Evolutionary conservation across 2,797 vertebrate genomes (phyloP).

Genomic region (Arnoldichthys spilopterus): DNA sequence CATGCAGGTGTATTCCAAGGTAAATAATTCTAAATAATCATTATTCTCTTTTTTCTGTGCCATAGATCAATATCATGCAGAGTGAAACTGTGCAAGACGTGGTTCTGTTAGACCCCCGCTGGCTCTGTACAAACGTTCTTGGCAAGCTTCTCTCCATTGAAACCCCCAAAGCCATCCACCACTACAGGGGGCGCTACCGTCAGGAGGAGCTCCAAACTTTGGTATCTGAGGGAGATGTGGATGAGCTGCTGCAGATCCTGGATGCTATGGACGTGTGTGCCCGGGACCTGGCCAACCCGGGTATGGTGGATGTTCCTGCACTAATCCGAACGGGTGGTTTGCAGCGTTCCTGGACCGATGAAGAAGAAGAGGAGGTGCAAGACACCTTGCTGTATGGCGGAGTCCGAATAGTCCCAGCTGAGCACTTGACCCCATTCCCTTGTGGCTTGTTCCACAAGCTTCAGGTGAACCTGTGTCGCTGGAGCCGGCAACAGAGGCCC

Average conservation of each 20-base stretch:
- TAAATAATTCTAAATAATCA: neutral
- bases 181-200: slow-evolving; percentile 95
- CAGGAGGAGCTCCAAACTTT: slow-evolving; percentile 93
- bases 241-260: slow-evolving; percentile 94
- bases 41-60: neutral
- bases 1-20: neutral
- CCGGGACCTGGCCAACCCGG: slow-evolving; percentile 87
- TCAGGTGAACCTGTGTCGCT: slow-evolving; percentile 95
- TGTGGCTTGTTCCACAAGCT: slow-evolving; percentile 98
- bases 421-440: slow-evolving; percentile 94
- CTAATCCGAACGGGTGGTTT: slow-evolving; percentile 94
- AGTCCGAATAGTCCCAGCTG: slow-evolving; percentile 90
- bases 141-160: slow-evolving; percentile 92
- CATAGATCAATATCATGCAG: slow-evolving; percentile 97
- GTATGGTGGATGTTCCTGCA: slow-evolving; percentile 96
- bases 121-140: slow-evolving; percentile 91
- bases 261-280: slow-evolving; percentile 98
- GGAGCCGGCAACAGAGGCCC: slow-evolving; percentile 92
- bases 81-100: slow-evolving; percentile 98
- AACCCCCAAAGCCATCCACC: slow-evolving; percentile 95
- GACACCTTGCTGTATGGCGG: slow-evolving; percentile 89
- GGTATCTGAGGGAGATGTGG: slow-evolving; percentile 91
- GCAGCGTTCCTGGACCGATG: slow-evolving; percentile 94
- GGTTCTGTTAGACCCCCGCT: slow-evolving; percentile 94
- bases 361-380: slow-evolving; percentile 84